These are phyloP conservation scores for Turritopsis rubra DNA, from an alignment of 30 jellyfish, hydroid and myxozoan species.

Conservation along the genomic window DNA sequence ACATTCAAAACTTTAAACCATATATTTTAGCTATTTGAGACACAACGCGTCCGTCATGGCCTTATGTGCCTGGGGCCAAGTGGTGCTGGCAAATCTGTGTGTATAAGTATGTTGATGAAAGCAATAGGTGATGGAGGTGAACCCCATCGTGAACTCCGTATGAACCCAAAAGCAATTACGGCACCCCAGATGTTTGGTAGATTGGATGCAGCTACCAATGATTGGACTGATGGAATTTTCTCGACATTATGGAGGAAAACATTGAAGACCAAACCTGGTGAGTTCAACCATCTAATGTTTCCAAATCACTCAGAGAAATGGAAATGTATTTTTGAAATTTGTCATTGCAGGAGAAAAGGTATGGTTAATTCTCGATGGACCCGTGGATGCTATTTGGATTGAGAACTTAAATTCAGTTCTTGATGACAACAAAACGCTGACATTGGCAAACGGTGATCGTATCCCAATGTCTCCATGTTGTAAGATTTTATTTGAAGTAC, in stretches of 20 bases:
- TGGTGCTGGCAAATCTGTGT: constrained; percentile 92
- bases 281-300: too few species aligned
- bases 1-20: neutral
- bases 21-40: constrained; percentile 62
- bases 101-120: constrained; percentile 82
- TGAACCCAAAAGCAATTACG: constrained; percentile 94
- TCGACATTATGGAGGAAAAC: constrained; percentile 95
- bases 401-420: constrained; percentile 85
- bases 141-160: constrained; percentile 92
- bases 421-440: constrained; percentile 86
- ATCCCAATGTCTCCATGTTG: constrained; percentile 90
- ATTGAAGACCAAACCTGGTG: constrained; percentile 74
- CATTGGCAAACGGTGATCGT: constrained; percentile 96
- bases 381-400: constrained; percentile 97
- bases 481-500: constrained; percentile 82
- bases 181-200: constrained; percentile 98
- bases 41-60: constrained; percentile 95
- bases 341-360: constrained; percentile 63
- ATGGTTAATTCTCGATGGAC: constrained; percentile 91
- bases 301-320: neutral
- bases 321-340: neutral
- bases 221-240: constrained; percentile 96
- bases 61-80: constrained; percentile 97
- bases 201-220: constrained; percentile 92
- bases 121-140: constrained; percentile 95